These are phyloP conservation scores for Eupithecia centaureata DNA, from an alignment of 2,888 invertebrate genomes.

Conservation along the genomic window DNA sequence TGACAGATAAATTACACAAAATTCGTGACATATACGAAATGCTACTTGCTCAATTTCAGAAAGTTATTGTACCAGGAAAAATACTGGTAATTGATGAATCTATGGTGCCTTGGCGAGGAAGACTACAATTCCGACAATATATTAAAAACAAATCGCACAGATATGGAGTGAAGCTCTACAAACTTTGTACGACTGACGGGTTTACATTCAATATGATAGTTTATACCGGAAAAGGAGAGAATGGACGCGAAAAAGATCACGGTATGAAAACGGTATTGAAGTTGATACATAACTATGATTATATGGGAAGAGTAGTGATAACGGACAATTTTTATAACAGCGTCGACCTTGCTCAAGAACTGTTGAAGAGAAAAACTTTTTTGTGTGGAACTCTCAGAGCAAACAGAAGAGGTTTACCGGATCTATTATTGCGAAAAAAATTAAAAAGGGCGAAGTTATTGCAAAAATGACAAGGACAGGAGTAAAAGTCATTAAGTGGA, in stretches of 20 bases:
- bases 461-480: background rate
- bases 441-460: background rate
- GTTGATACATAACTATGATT: background rate
- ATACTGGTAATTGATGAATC: background rate
- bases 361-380: too few relatives aligned
- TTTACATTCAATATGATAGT: background rate
- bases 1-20: background rate
- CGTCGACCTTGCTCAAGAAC: background rate
- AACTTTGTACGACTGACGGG: background rate
- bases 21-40: background rate
- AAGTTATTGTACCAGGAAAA: background rate
- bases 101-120: background rate
- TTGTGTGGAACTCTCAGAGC: too few relatives aligned
- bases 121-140: background rate
- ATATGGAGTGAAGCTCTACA: background rate
- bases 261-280: background rate
- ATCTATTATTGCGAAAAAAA: background rate
- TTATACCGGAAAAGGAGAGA: background rate
- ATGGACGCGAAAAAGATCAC: background rate
- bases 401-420: too few relatives aligned
- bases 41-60: background rate
- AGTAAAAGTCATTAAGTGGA: background rate
- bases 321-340: background rate
- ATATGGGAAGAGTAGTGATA: background rate
- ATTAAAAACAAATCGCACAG: background rate